Evolutionary conservation across 2,797 vertebrate species (phyloP).

Genomic region (Fundulus diaphanus): DNA sequence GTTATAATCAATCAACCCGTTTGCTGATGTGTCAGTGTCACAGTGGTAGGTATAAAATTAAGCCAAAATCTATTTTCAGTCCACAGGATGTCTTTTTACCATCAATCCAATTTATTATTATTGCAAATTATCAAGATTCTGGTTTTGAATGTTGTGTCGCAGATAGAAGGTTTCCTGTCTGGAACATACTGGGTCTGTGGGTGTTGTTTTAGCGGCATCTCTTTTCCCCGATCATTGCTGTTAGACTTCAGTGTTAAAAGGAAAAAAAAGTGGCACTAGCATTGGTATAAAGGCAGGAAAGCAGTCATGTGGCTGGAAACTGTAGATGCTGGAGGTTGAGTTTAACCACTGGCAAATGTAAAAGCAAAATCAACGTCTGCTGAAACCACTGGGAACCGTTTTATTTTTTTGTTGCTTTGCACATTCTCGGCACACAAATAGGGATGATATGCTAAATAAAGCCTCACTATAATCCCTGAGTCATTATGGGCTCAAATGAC

Average conservation of each 20-base stretch:
- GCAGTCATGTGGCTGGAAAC: constrained; percentile 29
- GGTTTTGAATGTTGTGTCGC: not conserved
- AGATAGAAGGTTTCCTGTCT: not conserved
- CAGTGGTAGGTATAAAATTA: not conserved
- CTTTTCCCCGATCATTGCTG: not conserved
- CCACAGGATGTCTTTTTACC: not conserved
- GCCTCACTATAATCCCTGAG: constrained; percentile 37
- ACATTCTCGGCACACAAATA: constrained; percentile 14
- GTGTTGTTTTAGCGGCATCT: not conserved
- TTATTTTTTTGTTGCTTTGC: constrained; percentile 5
- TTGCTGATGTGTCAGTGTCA: no score
- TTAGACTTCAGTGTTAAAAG: constrained; percentile 18
- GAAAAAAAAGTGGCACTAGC: constrained; percentile 14
- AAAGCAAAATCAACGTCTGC: not conserved
- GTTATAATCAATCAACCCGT: not conserved
- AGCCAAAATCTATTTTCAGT: not conserved
- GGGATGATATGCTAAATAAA: constrained; percentile 41
- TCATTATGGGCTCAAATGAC: constrained; percentile 48
- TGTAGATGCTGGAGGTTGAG: constrained; percentile 16
- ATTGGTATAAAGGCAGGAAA: not conserved
- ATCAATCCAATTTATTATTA: not conserved
- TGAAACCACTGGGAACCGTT: not conserved
- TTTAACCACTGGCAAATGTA: constrained; percentile 12
- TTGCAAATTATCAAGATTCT: not conserved
- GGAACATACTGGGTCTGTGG: not conserved